phyloP scores from a whole-genome alignment of 2,113 vertebrate species.

The Cephalopterus ornatus region DNA sequence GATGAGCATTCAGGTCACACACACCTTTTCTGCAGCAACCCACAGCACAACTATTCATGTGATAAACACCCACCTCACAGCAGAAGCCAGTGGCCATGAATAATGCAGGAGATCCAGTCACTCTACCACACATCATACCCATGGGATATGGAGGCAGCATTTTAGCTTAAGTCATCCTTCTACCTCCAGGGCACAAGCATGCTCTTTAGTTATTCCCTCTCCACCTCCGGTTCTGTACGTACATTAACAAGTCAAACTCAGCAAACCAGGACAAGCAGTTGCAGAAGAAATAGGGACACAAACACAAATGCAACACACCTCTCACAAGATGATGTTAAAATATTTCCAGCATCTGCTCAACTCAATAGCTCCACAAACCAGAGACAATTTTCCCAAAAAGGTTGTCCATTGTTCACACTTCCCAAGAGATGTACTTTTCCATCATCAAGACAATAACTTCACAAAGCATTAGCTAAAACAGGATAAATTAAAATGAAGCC shows the following conservation, averaged over 20 bases:
- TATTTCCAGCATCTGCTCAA: not conserved
- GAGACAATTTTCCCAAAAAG: not conserved
- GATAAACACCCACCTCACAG: conserved; percentile 24
- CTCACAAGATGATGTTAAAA: not conserved
- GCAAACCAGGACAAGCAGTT: not conserved
- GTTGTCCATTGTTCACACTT: not conserved
- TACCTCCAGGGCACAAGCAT: not conserved
- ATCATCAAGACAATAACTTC: not conserved
- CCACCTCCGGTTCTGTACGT: not conserved
- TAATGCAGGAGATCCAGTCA: conserved; percentile 48
- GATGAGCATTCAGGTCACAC: conserved; percentile 48
- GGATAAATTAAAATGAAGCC: not conserved
- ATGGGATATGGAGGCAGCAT: not conserved
- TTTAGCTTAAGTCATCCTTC: conserved; percentile 9
- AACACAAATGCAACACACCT: not conserved
- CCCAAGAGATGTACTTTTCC: not conserved
- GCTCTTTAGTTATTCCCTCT: not conserved
- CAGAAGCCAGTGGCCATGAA: conserved; percentile 42
- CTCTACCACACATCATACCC: not conserved
- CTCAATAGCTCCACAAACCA: not conserved
- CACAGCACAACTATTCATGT: conserved; percentile 31
- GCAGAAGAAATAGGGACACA: not conserved
- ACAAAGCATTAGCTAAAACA: not conserved
- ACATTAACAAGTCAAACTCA: not conserved
- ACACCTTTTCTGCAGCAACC: conserved; percentile 24